phyloP scores from a whole-genome alignment of 2,113 vertebrate genomes.

The Stigmatopora nigra region DNA sequence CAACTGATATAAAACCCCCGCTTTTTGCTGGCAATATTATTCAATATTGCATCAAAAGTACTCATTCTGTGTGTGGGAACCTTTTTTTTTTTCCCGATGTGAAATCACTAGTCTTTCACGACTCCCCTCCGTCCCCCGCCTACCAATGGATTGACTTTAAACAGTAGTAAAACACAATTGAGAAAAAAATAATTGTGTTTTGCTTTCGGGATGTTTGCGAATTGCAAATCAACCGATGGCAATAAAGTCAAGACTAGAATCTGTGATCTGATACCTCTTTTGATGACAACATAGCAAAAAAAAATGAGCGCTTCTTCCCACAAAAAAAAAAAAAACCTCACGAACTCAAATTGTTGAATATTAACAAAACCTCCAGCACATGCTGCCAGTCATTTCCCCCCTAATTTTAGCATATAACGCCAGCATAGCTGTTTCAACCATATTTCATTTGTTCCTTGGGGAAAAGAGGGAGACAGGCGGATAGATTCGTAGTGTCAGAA shows the following conservation, averaged over 20 bases:
- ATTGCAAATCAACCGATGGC: conserved; percentile 33
- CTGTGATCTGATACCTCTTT: conserved; percentile 23
- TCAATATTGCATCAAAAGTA: neutral
- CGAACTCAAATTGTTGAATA: conserved; percentile 2
- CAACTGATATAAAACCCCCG: neutral
- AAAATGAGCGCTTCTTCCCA: neutral
- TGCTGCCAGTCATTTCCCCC: conserved; percentile 9
- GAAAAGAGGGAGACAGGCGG: conserved; percentile 22
- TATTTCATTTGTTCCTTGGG: conserved; percentile 29
- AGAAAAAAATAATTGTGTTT: conserved; percentile 26
- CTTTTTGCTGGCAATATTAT: neutral
- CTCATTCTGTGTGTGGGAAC: too few species aligned
- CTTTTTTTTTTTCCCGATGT: neutral
- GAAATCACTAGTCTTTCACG: conserved; percentile 13
- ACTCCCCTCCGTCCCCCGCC: neutral
- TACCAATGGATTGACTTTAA: conserved; percentile 26
- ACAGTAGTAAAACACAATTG: conserved; percentile 29
- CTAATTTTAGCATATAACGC: conserved; percentile 41
- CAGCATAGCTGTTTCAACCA: conserved; percentile 43
- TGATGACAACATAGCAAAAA: conserved; percentile 11
- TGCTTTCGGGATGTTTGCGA: conserved; percentile 37
- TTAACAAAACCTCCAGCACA: neutral
- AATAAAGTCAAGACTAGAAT: conserved; percentile 28
- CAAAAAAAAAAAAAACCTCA: neutral
- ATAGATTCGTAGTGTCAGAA: conserved; percentile 32